Evolutionary conservation across 1,140 invertebrate genomes (phyloP), one percentile per base, ranked within the genome.

Genomic region (Brevipalpus yothersi): DNA sequence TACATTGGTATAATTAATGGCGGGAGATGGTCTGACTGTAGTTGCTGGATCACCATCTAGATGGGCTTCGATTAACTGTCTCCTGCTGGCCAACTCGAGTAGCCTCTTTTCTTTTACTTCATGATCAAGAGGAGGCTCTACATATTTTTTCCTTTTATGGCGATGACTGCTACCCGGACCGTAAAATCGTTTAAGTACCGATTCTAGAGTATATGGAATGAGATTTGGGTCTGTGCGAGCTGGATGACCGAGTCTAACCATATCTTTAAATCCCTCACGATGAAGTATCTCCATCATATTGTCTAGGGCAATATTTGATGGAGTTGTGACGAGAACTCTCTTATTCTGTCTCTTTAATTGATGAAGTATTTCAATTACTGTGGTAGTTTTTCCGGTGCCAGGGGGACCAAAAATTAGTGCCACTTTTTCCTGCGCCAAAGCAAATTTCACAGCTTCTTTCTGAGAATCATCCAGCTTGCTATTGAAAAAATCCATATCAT

Each of bases 381-480:
- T 80, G 13, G 78, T 80, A 3, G 79, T 80, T 68, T 81, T 81
- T 19, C 79, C 79, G 12, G 79, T 81, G 43, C 79, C 75, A 19
- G 77, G 77, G 9, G 77, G 77, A 0, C 77, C 77, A 63, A 73
- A 71, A 57, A 73, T 66, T 10, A 78, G 23, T 39, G 15, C 15
- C 12, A 55, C 53, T 59, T 77, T 73, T 63, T 70, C 73, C 68
- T 75, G 72, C 11, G 68, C 65, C 17, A 80, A 59, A 11, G 77
- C 75, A 75, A 79, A 79, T 60, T 65, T 66, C 9, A 80, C 76
- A 56, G 77, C 77, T 54, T 70, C 69, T 66, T 69, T 70, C 66
- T 80, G 78, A 56, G 76, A 78, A 47, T 70, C 64, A 65, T 77
- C 75, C 47, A 80, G 67, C 21, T 68, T 68, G 1, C 23, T 19